Percentiles rank a stretch among this genome's conserved stretches.
These are phyloP conservation scores for Drosophila macrospina DNA, from an alignment of 2,888 invertebrate species.

Conservation along the genomic window DNA sequence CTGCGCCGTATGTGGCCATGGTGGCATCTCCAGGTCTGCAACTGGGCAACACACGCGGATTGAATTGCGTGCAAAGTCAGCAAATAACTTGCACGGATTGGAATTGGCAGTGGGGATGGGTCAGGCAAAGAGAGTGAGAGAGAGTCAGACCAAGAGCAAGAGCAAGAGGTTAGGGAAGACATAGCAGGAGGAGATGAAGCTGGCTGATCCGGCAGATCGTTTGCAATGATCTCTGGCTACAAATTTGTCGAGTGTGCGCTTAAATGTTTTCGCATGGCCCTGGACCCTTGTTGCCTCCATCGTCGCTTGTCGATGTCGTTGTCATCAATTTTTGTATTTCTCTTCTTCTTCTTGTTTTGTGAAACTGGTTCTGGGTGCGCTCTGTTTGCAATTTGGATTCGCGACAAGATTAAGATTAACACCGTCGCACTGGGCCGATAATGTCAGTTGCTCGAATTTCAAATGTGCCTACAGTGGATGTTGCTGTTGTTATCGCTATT, in stretches of 20 bases:
- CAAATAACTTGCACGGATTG: slow-evolving; percentile 57
- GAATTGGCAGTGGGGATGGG: neutral
- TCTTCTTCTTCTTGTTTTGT: slow-evolving; percentile 1
- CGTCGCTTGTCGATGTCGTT: slow-evolving; percentile 50
- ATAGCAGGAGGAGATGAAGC: slow-evolving; percentile 16
- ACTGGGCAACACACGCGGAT: slow-evolving; percentile 33
- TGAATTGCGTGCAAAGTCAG: slow-evolving; percentile 66
- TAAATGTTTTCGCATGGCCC: slow-evolving; percentile 71
- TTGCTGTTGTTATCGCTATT: slow-evolving; percentile 42
- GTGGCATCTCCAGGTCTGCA: slow-evolving; percentile 23
- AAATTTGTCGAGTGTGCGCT: slow-evolving; percentile 82
- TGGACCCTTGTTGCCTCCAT: slow-evolving; percentile 28
- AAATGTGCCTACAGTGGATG: slow-evolving; percentile 42
- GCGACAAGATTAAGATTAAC: slow-evolving; percentile 77
- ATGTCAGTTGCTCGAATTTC: slow-evolving; percentile 61
- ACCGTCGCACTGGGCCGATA: slow-evolving; percentile 32
- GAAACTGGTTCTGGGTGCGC: slow-evolving; percentile 63
- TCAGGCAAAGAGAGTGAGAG: neutral
- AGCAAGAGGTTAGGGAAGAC: neutral
- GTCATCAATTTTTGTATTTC: slow-evolving; percentile 67
- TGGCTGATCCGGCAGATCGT: slow-evolving; percentile 41
- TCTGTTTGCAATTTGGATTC: slow-evolving; percentile 59
- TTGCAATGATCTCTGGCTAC: slow-evolving; percentile 62
- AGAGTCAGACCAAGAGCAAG: neutral
- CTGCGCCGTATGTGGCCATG: slow-evolving; percentile 62